Conservation (phyloP, 2,888 invertebrate genomes). For the Leptinotarsa rubiginosa region DNA sequence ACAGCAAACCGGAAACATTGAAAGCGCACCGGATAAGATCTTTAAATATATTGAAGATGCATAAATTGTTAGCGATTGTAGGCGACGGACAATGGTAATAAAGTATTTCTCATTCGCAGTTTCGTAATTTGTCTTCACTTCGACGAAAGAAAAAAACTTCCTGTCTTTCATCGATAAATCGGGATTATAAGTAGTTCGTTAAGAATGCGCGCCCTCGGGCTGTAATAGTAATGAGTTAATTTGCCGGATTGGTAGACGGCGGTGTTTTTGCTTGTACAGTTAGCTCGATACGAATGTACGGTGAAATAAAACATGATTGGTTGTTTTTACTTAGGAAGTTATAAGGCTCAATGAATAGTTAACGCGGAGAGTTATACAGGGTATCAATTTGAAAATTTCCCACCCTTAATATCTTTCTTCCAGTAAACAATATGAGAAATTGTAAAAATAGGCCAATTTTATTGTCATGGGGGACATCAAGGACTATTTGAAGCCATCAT, state of each 20-base stretch:
- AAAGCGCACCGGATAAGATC: background rate
- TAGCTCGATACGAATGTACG: too few species aligned
- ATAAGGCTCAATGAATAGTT: too few species aligned
- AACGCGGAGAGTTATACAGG: too few species aligned
- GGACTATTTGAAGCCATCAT: too few species aligned
- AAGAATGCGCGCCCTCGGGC: background rate
- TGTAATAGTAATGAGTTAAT: background rate
- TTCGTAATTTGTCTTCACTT: background rate
- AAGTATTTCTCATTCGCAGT: background rate
- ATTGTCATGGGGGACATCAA: too few species aligned
- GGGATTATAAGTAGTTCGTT: background rate
- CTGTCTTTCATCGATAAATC: background rate
- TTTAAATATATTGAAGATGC: background rate
- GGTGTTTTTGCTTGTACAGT: background rate
- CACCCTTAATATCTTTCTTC: too few species aligned
- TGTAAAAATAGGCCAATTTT: too few species aligned
- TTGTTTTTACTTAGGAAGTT: too few species aligned
- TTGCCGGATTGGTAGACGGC: background rate
- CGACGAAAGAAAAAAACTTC: background rate
- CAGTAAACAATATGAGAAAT: too few species aligned
- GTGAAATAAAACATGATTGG: too few species aligned
- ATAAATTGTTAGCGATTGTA: background rate
- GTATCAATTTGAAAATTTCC: too few species aligned
- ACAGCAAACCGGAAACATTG: background rate
- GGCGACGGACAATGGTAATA: background rate